Evolutionary conservation across 2,113 vertebrate genomes (phyloP).

Genomic region (Macrotis lagotis): DNA sequence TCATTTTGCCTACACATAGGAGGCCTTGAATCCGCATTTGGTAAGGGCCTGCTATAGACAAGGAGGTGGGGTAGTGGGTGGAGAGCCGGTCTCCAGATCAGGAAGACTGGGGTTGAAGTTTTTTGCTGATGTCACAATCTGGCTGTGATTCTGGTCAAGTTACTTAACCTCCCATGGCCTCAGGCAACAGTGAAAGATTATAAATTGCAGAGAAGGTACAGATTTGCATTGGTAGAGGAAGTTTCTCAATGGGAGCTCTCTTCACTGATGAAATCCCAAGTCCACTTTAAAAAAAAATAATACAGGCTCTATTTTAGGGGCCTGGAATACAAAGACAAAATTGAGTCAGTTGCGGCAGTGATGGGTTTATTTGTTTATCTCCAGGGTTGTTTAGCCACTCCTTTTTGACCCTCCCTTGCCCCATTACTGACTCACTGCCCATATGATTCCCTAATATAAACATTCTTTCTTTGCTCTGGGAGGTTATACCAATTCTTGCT

Average conservation of each 20-base stretch:
- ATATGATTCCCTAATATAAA: neutral
- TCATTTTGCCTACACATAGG: slow-evolving; percentile 35
- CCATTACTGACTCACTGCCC: neutral
- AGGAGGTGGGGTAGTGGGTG: neutral
- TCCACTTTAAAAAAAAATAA: neutral
- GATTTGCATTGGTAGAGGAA: neutral
- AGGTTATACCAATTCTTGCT: neutral
- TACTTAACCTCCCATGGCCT: neutral
- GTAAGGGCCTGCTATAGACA: neutral
- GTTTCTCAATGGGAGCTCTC: neutral
- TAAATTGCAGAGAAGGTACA: neutral
- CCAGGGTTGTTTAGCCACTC: neutral
- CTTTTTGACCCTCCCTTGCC: neutral
- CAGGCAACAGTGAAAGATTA: neutral
- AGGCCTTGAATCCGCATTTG: neutral
- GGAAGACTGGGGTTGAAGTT: neutral
- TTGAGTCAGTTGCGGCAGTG: neutral
- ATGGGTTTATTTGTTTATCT: neutral
- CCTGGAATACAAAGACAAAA: neutral
- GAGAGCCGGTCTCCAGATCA: neutral
- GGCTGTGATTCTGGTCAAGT: neutral
- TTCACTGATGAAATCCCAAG: neutral
- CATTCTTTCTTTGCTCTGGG: neutral
- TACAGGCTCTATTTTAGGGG: neutral
- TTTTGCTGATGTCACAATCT: neutral